These are phyloP conservation scores for Enteromius radiatus DNA, from an alignment of 2,797 vertebrate species.

Conservation along the genomic window DNA sequence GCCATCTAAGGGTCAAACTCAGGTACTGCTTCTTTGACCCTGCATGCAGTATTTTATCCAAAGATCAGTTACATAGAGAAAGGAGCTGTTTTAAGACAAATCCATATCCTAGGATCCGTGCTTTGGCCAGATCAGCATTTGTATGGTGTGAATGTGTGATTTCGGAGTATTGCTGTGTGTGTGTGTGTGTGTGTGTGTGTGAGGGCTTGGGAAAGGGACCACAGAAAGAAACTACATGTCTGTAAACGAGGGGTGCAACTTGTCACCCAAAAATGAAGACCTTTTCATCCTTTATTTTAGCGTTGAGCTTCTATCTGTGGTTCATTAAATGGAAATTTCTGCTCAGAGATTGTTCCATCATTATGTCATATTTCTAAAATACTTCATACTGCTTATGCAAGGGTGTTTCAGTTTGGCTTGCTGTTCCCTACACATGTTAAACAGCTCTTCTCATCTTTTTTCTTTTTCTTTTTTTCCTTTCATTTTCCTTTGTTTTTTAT, in stretches of 20 bases:
- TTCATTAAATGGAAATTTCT: neutral
- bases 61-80: conserved; percentile 61
- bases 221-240: conserved; percentile 50
- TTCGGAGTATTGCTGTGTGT: conserved; percentile 40
- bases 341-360: conserved; percentile 1
- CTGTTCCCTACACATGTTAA: neutral
- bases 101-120: conserved; percentile 28
- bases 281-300: neutral
- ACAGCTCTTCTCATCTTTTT: neutral
- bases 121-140: conserved; percentile 22
- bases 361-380: conserved; percentile 15
- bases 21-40: conserved; percentile 66
- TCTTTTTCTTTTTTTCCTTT: neutral
- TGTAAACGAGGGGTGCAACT: conserved; percentile 47
- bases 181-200: conserved; percentile 35
- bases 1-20: conserved; percentile 72
- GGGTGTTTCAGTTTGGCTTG: conserved; percentile 4
- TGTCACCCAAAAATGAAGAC: conserved; percentile 26
- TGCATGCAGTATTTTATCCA: conserved; percentile 78
- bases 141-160: conserved; percentile 29
- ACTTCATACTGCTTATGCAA: conserved; percentile 29
- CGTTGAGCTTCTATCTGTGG: neutral
- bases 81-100: conserved; percentile 57
- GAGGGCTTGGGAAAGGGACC: conserved; percentile 35
- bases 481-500: neutral